Conservation (phyloP, 2,888 invertebrate species). For the Cheilosia pagana region DNA sequence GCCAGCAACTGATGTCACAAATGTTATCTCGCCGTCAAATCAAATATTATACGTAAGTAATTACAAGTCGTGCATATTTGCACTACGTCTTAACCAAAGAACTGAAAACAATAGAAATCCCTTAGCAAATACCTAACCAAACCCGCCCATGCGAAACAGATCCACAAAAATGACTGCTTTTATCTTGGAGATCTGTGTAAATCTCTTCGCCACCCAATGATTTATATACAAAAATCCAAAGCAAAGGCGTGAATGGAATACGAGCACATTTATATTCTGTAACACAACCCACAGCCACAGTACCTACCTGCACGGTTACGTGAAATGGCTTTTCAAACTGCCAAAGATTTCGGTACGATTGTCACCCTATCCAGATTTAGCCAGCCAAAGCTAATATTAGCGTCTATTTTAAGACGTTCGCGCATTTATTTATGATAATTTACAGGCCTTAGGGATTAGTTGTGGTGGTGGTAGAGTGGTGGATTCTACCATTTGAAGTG, state of each 20-base stretch:
- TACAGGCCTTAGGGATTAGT: constrained; percentile 8
- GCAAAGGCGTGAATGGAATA: too few relatives aligned
- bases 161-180: too few relatives aligned
- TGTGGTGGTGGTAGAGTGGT: neutral
- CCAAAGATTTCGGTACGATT: neutral
- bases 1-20: neutral
- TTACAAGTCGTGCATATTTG: neutral
- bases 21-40: neutral
- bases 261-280: too few relatives aligned
- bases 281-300: too few relatives aligned
- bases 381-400: constrained; percentile 9
- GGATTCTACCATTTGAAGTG: too few relatives aligned
- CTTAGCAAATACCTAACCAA: neutral
- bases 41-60: neutral
- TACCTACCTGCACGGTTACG: too few relatives aligned
- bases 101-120: neutral
- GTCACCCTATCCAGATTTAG: constrained; percentile 25
- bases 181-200: too few relatives aligned
- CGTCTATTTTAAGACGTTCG: constrained; percentile 20
- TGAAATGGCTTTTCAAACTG: too few relatives aligned
- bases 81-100: neutral
- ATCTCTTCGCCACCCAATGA: too few relatives aligned
- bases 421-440: constrained; percentile 18
- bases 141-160: too few relatives aligned
- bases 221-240: too few relatives aligned